Evolutionary conservation across 2,113 vertebrate genomes (phyloP).

Genomic region (Hippocampus guttulatus): DNA sequence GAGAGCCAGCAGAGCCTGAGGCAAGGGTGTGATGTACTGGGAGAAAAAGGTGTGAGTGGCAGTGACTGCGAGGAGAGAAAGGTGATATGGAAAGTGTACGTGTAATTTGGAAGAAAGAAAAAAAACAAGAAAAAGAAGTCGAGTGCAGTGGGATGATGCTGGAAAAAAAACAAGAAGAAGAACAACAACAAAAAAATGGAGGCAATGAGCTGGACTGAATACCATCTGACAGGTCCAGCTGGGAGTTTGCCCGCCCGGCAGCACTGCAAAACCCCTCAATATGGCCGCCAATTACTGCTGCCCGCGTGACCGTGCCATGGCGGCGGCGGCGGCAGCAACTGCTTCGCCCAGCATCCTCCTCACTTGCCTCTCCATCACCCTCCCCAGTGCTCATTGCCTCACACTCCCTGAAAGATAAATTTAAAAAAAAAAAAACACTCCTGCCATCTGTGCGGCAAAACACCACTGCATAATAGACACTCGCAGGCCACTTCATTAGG

Average conservation of each 20-base stretch:
- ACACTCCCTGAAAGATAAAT: conserved; percentile 34
- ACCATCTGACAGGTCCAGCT: conserved; percentile 80
- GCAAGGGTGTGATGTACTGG: conserved; percentile 67
- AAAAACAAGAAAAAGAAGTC: conserved; percentile 28
- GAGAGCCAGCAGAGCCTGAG: conserved; percentile 21
- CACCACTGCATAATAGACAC: conserved; percentile 64
- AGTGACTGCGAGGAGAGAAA: conserved; percentile 52
- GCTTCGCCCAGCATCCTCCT: conserved; percentile 53
- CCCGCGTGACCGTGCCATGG: conserved; percentile 73
- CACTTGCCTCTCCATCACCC: conserved; percentile 40
- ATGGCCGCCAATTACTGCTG: conserved; percentile 79
- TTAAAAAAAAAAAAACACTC: conserved; percentile 49
- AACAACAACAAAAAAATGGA: conserved; percentile 37
- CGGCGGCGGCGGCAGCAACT: conserved; percentile 26
- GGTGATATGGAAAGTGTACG: conserved; percentile 37
- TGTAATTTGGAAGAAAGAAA: neutral
- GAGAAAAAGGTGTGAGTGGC: conserved; percentile 60
- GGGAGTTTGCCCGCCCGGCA: conserved; percentile 74
- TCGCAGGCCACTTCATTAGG: conserved; percentile 38
- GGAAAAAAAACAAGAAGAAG: conserved; percentile 20
- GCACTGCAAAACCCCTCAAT: conserved; percentile 76
- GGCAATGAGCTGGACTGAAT: conserved; percentile 77
- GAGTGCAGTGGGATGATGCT: conserved; percentile 32
- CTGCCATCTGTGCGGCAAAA: conserved; percentile 77
- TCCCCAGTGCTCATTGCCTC: conserved; percentile 29